Evolutionary conservation across 2,888 invertebrate species (phyloP), one percentile per base, ranked within the genome.

Genomic region (Harpagoxenus sublaevis): DNA sequence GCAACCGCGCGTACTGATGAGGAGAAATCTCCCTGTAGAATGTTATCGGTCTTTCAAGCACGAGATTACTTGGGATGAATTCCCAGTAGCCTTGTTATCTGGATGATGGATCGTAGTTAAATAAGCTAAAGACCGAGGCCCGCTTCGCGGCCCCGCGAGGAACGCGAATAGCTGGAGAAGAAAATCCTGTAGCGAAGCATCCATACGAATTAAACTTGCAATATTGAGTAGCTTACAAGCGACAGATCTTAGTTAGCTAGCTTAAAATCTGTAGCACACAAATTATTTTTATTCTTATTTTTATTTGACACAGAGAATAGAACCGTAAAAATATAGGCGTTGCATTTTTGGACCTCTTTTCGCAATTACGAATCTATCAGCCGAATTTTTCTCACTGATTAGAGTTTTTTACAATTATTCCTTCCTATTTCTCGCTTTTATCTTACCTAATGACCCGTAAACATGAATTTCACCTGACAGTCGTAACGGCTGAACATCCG

Each of bases 1-100:
- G 81, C 45, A 78, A 45, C 28, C 66, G 48, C 81, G 84, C 39
- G 48, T 79, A 68, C 83, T 60, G 83, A 66, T 53, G 79, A 79
- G 79, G 79, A 74, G 75, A 74, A 48, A 74, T 73, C 75, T 60
- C 28, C 53, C 23, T 18, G 18, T 35, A 60, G 60, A 81, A 81
- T 48, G 79, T 81, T 81, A 81, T 74, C 74, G 35, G 74, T 23
- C 45, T 48, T 48, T 79, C 73, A 23, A 12, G 8, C 75, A 48
- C 45, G 79, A 23, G 74, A 81, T 60, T 60, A 35, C 74, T 35
- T 35, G 74, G 60, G 57, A 79, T 57, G 55, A 73, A 79, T 60
- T 81, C 75, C 48, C 73, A 71, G 45, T 55, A 71, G 78, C 73
- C 74, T 60, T 35, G 73, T 71, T 81, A 81, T 74, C 79, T 60